These are phyloP conservation scores for Bombyx huttoni DNA, from an alignment of 2,888 invertebrate genomes.

Conservation along the genomic window DNA sequence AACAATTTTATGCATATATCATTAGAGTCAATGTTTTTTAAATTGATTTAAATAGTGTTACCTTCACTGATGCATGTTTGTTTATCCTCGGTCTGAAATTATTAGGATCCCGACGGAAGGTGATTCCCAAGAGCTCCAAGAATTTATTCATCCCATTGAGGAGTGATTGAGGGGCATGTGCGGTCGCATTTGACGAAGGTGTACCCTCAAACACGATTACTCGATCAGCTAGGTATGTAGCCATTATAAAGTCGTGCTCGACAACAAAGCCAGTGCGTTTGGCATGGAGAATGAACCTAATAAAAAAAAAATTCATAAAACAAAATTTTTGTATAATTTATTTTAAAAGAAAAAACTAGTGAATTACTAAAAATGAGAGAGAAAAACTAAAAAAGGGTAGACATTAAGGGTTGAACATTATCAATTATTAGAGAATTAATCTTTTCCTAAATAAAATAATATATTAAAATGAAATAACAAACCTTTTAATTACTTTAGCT, in stretches of 20 bases:
- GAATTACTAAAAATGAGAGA: no score
- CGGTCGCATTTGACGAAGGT: slow-evolving; percentile 90
- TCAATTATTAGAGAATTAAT: no score
- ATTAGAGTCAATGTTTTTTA: no score
- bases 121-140: slow-evolving; percentile 94
- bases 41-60: slow-evolving; percentile 23
- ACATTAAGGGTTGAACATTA: no score
- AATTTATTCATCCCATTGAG: slow-evolving; percentile 99
- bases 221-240: slow-evolving; percentile 97
- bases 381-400: no score
- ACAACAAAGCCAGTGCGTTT: slow-evolving; percentile 99
- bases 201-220: slow-evolving; percentile 98
- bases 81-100: slow-evolving; percentile 99
- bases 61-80: slow-evolving; percentile 96
- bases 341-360: no score
- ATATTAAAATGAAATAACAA: not conserved
- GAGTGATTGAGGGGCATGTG: slow-evolving; percentile 92
- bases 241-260: slow-evolving; percentile 99
- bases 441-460: no score
- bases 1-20: no score
- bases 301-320: slow-evolving; percentile 8
- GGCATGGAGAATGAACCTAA: slow-evolving; percentile 95
- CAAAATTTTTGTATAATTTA: no score
- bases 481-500: slow-evolving; percentile 98
- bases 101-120: slow-evolving; percentile 98